These are phyloP conservation scores for Bucorvus abyssinicus DNA, from an alignment of 2,797 vertebrate species.

Conservation along the genomic window DNA sequence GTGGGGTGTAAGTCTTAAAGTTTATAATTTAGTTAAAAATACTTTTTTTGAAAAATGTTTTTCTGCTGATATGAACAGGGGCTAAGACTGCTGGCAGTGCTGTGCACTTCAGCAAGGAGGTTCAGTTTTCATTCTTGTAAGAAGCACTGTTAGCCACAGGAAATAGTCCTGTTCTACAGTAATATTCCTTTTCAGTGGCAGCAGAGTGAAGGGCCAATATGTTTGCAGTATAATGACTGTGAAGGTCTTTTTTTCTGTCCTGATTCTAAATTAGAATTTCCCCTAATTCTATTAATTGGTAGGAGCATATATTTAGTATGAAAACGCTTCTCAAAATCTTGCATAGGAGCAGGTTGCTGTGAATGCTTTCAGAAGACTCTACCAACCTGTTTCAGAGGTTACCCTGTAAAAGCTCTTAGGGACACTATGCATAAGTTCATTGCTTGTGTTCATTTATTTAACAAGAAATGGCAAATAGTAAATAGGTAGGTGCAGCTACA, in stretches of 20 bases:
- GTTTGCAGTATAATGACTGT: not conserved
- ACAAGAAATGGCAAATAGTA: not conserved
- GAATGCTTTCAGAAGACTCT: not conserved
- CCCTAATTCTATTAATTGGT: not conserved
- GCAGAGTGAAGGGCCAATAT: not conserved
- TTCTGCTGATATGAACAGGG: not conserved
- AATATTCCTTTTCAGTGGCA: not conserved
- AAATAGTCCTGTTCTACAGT: not conserved
- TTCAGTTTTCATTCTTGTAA: not conserved
- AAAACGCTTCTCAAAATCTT: not conserved
- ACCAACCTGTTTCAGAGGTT: not conserved
- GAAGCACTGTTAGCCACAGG: not conserved
- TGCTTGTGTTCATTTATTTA: not conserved
- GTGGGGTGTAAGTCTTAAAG: not conserved
- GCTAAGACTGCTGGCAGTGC: not conserved
- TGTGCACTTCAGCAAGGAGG: not conserved
- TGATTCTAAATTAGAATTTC: too few relatives aligned
- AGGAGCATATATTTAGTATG: not conserved
- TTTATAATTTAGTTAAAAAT: not conserved
- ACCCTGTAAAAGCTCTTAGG: not conserved
- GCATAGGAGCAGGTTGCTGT: not conserved
- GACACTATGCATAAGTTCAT: not conserved
- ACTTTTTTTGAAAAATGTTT: accelerated
- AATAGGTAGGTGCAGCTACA: not conserved
- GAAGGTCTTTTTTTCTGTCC: not conserved